phyloP scores from a whole-genome alignment of 2,113 vertebrate genomes.

The Micromys minutus region DNA sequence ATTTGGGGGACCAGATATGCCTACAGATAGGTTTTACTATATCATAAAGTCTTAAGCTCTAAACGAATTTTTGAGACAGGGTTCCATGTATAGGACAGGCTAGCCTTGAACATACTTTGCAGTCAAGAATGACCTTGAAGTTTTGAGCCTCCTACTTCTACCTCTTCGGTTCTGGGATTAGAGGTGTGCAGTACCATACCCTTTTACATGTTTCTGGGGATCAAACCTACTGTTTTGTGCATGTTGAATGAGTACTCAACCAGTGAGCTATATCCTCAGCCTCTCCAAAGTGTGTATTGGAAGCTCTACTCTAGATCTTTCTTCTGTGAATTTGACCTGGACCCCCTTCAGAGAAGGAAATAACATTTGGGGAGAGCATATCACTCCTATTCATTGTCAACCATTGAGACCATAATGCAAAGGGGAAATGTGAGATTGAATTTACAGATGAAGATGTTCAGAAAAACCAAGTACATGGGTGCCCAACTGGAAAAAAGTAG shows the following conservation, averaged over 20 bases:
- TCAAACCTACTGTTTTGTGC: neutral
- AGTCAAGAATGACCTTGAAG: neutral
- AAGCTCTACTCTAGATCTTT: neutral
- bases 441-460: slow-evolving; percentile 13
- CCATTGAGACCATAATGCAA: slow-evolving; percentile 37
- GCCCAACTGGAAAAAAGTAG: neutral
- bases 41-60: neutral
- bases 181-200: neutral
- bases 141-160: too few relatives aligned
- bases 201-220: neutral
- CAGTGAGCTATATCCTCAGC: neutral
- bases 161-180: neutral
- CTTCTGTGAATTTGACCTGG: neutral
- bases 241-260: neutral
- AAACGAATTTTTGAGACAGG: neutral
- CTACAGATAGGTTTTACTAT: neutral
- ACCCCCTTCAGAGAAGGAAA: slow-evolving; percentile 33
- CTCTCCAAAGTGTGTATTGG: neutral
- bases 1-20: neutral
- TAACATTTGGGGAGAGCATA: neutral
- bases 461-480: neutral
- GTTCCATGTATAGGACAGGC: too few relatives aligned
- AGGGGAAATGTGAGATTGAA: neutral
- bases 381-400: neutral
- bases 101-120: neutral